phyloP scores from a whole-genome alignment of 1,140 invertebrate species.

The Drosophila elegans region DNA sequence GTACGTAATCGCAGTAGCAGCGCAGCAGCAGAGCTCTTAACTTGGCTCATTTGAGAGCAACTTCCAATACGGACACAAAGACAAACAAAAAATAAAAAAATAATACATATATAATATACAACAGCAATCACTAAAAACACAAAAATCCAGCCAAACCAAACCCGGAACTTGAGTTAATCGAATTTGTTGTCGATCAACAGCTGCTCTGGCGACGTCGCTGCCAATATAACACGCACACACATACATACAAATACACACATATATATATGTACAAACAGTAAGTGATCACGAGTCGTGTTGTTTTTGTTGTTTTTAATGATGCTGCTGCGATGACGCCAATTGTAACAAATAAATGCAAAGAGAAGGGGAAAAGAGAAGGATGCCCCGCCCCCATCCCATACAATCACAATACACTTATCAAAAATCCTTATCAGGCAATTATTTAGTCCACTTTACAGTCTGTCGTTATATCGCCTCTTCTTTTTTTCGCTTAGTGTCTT shows the following conservation, averaged over 20 bases:
- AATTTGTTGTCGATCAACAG: slow-evolving; percentile 77
- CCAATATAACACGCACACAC: slow-evolving; percentile 46
- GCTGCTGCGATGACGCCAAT: slow-evolving; percentile 52
- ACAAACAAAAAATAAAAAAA: slow-evolving; percentile 21
- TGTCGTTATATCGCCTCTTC: slow-evolving; percentile 4
- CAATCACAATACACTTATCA: slow-evolving; percentile 19
- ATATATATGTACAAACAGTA: slow-evolving; percentile 41
- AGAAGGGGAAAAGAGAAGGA: background rate
- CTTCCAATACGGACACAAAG: slow-evolving; percentile 27
- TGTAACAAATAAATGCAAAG: slow-evolving; percentile 36
- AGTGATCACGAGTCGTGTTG: slow-evolving; percentile 33
- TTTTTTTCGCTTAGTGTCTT: slow-evolving; percentile 1
- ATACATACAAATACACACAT: slow-evolving; percentile 42
- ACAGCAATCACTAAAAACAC: slow-evolving; percentile 59
- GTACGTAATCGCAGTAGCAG: slow-evolving; percentile 34
- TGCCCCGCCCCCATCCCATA: slow-evolving; percentile 1
- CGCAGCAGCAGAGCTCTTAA: slow-evolving; percentile 36
- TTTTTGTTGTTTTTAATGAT: slow-evolving; percentile 53
- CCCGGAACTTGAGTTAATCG: slow-evolving; percentile 80
- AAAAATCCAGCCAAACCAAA: slow-evolving; percentile 74
- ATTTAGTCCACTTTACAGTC: slow-evolving; percentile 48
- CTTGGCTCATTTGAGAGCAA: slow-evolving; percentile 36
- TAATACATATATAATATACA: slow-evolving; percentile 24
- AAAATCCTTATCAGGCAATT: slow-evolving; percentile 48
- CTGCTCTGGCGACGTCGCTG: slow-evolving; percentile 45